These are phyloP conservation scores for Ennomos quercinarius DNA, from an alignment of 2,888 invertebrate genomes.

Conservation along the genomic window DNA sequence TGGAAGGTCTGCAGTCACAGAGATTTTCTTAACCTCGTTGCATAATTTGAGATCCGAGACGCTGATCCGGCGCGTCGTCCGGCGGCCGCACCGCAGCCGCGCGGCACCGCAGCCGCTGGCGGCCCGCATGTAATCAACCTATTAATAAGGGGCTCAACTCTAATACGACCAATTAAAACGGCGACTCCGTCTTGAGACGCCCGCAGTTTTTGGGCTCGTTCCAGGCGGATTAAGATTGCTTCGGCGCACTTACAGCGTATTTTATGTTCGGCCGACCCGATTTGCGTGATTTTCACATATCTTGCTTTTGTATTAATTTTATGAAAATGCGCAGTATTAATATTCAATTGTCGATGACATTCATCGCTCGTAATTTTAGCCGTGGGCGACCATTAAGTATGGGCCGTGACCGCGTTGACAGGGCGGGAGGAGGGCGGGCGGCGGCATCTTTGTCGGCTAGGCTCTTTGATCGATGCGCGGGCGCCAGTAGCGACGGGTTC, in stretches of 20 bases:
- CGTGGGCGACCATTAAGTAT: conserved; percentile 69
- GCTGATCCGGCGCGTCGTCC: conserved; percentile 48
- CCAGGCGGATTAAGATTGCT: conserved; percentile 76
- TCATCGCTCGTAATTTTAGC: conserved; percentile 74
- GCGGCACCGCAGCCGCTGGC: conserved; percentile 45
- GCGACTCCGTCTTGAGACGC: conserved; percentile 79
- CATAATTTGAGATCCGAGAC: conserved; percentile 54
- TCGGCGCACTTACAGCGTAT: conserved; percentile 61
- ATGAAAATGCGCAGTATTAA: conserved; percentile 69
- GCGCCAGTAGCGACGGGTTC: conserved; percentile 72
- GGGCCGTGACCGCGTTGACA: conserved; percentile 81
- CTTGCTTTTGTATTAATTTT: conserved; percentile 59
- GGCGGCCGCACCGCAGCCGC: conserved; percentile 30
- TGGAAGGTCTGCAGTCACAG: conserved; percentile 50
- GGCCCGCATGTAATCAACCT: conserved; percentile 82
- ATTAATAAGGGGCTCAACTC: conserved; percentile 81
- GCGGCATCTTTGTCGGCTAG: conserved; percentile 75
- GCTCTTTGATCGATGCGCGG: conserved; percentile 75
- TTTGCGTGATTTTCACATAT: conserved; percentile 49
- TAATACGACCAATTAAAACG: conserved; percentile 83
- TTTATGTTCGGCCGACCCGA: conserved; percentile 47
- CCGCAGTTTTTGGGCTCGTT: conserved; percentile 82
- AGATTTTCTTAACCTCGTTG: conserved; percentile 62
- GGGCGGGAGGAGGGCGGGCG: conserved; percentile 58
- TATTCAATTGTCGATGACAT: conserved; percentile 76